Evolutionary conservation across 2,797 vertebrate genomes (phyloP), one percentile per base, ranked within the genome.

Genomic region (Limosa lapponica): DNA sequence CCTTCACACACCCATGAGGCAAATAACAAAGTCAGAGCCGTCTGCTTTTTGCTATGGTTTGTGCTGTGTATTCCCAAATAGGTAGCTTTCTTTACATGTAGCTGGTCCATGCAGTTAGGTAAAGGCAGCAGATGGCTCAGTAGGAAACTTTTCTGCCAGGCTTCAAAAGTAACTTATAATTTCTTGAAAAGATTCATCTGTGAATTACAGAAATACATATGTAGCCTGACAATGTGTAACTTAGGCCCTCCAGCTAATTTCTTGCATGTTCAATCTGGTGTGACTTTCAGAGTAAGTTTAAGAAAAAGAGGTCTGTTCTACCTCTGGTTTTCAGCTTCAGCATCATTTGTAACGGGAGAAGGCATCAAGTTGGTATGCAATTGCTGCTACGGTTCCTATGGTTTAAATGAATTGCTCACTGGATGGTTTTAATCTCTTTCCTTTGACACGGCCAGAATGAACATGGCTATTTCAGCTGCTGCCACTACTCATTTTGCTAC

Each of bases 331-430:
- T 75, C 39, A 43, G 10, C n/a, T 41, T 85, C 72, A 71, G 48
- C 36, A 55, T 62, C 41, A n/a, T 27, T 41, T 18, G 27, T 58
- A 58, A 57, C 2, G 13, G 52, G 9, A 58, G 41, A 44, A 24
- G 2, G 2, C 32, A 8, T 0, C 7, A 48, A 30, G 37, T 1
- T 61, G 30, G 19, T 55, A 4, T 28, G 14, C 32, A n/a, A 3
- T 67, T 59, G 30, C 36, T 83, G 61, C 57, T 67, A 13, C 3
- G 5, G 1, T 48, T 78, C 37, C 37, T 27, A 0, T 8, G 19
- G 37, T 81, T 66, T 64, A 49, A 79, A 54, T 0, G 2, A 34
- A 8, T 65, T 10, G 36, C 46, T 77, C 44, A 5, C 71, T 36
- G 30, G 7, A n/a, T n/a, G n/a, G n/a, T n/a, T n/a, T n/a, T n/a